Percentiles rank a stretch among this genome's conserved stretches.
These are phyloP conservation scores for Diarsia rubi DNA, from an alignment of 2,888 invertebrate genomes.

Conservation along the genomic window DNA sequence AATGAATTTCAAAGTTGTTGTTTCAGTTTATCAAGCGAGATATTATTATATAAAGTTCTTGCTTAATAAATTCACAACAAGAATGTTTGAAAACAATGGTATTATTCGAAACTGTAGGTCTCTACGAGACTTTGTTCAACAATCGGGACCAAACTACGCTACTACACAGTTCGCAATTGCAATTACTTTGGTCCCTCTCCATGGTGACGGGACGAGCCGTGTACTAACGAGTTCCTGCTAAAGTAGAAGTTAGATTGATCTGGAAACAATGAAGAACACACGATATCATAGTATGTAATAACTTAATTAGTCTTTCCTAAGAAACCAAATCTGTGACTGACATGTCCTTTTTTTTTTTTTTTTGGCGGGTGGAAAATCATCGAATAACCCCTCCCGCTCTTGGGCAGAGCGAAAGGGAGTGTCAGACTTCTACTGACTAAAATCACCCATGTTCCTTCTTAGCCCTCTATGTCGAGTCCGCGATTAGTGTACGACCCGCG, in stretches of 20 bases:
- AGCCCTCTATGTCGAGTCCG: no score
- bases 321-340: background rate
- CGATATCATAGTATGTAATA: no score
- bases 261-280: background rate
- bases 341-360: no score
- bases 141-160: slow-evolving; percentile 39
- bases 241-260: background rate
- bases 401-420: no score
- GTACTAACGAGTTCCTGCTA: slow-evolving; percentile 3
- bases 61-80: background rate
- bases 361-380: no score
- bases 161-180: slow-evolving; percentile 65
- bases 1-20: background rate
- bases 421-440: no score
- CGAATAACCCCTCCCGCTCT: no score
- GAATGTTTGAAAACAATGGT: slow-evolving; percentile 14
- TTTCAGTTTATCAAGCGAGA: background rate
- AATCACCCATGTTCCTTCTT: no score
- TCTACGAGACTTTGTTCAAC: slow-evolving; percentile 53
- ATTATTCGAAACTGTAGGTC: slow-evolving; percentile 11
- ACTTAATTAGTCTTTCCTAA: background rate
- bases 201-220: background rate
- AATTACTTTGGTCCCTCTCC: slow-evolving; percentile 68
- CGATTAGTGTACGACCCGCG: no score
- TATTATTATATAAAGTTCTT: background rate